Conservation (phyloP, 1,140 invertebrate genomes). For the Epicauta chinensis region DNA sequence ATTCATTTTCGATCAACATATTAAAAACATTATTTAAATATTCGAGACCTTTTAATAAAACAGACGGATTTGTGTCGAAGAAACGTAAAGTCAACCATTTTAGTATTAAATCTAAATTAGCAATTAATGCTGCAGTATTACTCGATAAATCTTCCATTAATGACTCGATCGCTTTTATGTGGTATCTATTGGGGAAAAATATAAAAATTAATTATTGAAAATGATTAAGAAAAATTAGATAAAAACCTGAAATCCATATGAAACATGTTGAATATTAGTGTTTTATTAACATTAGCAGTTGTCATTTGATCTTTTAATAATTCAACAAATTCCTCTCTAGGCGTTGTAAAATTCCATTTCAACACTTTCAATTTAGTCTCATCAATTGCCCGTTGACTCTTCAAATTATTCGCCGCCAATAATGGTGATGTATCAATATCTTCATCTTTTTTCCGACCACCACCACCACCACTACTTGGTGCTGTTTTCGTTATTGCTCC, state of each 20-base stretch:
- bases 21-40: constrained; percentile 82
- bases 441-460: constrained; percentile 72
- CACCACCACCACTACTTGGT: background rate
- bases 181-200: constrained; percentile 58
- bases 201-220: background rate
- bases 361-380: constrained; percentile 88
- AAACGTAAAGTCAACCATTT: constrained; percentile 96
- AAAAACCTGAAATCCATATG: constrained; percentile 79
- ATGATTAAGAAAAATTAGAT: background rate
- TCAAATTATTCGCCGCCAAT: constrained; percentile 76
- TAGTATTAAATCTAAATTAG: constrained; percentile 90
- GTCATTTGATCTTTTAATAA: constrained; percentile 88
- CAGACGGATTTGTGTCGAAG: constrained; percentile 97
- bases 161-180: constrained; percentile 91
- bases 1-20: constrained; percentile 70
- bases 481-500: constrained; percentile 29
- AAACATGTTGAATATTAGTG: constrained; percentile 85
- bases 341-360: constrained; percentile 95
- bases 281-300: constrained; percentile 78
- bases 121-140: constrained; percentile 71
- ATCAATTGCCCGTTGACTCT: constrained; percentile 86
- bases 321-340: constrained; percentile 89
- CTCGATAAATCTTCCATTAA: constrained; percentile 75
- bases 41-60: constrained; percentile 89
- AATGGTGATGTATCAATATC: constrained; percentile 77